Conservation (phyloP, 2,888 invertebrate species). For the Lithophane leautieri region DNA sequence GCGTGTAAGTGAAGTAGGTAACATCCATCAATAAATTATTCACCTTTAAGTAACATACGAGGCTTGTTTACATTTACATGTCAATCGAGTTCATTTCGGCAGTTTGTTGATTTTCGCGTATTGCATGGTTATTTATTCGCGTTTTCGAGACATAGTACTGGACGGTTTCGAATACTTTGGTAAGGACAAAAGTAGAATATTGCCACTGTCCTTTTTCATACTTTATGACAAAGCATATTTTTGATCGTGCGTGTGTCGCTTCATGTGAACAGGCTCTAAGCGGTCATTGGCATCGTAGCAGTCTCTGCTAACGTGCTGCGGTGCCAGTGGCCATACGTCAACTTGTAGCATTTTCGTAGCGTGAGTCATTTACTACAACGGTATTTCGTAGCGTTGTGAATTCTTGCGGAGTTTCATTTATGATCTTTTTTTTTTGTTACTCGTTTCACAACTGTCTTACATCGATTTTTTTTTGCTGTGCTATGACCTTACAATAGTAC, state of each 20-base stretch:
- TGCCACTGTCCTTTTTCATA: neutral
- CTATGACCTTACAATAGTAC: neutral
- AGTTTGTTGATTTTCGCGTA: constrained; percentile 24
- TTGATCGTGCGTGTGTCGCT: constrained; percentile 14
- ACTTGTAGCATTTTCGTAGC: constrained; percentile 58
- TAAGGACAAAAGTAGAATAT: neutral
- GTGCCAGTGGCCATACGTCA: constrained; percentile 45
- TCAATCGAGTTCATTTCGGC: constrained; percentile 35
- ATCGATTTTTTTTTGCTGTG: neutral
- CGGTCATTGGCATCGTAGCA: constrained; percentile 60
- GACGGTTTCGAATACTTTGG: neutral
- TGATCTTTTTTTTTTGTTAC: neutral
- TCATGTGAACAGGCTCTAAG: constrained; percentile 25
- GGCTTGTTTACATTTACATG: constrained; percentile 21
- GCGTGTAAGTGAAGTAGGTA: constrained; percentile 5
- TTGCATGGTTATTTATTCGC: constrained; percentile 20
- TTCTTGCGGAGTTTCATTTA: constrained; percentile 26
- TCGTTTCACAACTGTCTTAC: constrained; percentile 7
- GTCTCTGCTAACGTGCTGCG: constrained; percentile 46
- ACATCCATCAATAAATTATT: constrained; percentile 27
- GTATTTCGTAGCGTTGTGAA: constrained; percentile 48
- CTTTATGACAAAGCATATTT: neutral
- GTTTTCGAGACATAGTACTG: constrained; percentile 10
- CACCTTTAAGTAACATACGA: constrained; percentile 18
- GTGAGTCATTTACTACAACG: constrained; percentile 50